Conservation (phyloP, 2,797 vertebrate genomes). For the Pelobates cultripes region DNA sequence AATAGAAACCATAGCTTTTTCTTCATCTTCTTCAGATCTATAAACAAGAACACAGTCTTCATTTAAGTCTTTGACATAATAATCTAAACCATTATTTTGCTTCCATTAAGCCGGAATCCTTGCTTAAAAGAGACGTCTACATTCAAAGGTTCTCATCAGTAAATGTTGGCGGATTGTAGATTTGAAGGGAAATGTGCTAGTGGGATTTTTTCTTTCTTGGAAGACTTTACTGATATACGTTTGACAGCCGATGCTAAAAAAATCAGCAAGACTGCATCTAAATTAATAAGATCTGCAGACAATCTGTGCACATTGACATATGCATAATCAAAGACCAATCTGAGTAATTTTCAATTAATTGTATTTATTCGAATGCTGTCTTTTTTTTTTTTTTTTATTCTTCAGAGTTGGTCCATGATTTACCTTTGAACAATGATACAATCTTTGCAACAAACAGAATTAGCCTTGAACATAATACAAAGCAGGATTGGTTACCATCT, state of each 20-base stretch:
- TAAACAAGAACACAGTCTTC: constrained; percentile 41
- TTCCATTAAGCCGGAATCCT: constrained; percentile 31
- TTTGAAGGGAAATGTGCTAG: constrained; percentile 6
- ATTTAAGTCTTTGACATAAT: constrained; percentile 49
- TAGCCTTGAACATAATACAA: no score
- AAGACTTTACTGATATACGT: constrained; percentile 23
- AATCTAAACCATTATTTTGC: constrained; percentile 41
- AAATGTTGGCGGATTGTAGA: neutral
- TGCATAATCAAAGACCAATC: neutral
- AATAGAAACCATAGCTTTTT: constrained; percentile 43
- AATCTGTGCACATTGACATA: constrained; percentile 9
- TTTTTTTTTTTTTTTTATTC: neutral
- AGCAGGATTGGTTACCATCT: no score
- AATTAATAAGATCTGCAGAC: constrained; percentile 18
- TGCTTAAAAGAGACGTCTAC: constrained; percentile 20
- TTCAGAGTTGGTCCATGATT: no score
- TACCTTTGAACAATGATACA: no score
- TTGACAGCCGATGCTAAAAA: constrained; percentile 10
- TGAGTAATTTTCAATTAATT: constrained; percentile 7
- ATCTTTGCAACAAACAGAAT: no score
- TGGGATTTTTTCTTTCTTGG: neutral
- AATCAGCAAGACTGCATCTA: constrained; percentile 9
- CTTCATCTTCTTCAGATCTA: constrained; percentile 42
- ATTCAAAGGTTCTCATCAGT: constrained; percentile 11
- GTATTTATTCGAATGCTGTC: neutral